Evolutionary conservation across 2,888 invertebrate species (phyloP).

Genomic region (Troides helena): DNA sequence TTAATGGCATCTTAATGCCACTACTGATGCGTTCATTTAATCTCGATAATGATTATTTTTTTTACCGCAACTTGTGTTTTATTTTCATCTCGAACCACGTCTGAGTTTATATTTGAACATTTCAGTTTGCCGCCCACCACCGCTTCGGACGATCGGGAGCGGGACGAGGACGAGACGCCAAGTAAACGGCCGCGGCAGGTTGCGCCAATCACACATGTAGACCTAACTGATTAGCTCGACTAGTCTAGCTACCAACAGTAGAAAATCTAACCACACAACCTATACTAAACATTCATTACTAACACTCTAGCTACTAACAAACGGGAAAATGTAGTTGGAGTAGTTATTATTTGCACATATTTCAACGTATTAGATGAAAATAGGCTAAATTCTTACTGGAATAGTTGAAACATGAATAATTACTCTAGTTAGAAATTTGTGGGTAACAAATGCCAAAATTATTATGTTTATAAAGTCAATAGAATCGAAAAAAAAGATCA

Average conservation of each 20-base stretch:
- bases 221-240: slow-evolving; percentile 63
- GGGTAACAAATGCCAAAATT: too few relatives aligned
- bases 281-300: neutral
- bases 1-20: too few relatives aligned
- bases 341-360: neutral
- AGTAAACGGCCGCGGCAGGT: slow-evolving; percentile 78
- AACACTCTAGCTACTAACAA: slow-evolving; percentile 2
- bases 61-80: too few relatives aligned
- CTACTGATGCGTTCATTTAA: too few relatives aligned
- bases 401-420: too few relatives aligned
- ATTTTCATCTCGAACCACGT: too few relatives aligned
- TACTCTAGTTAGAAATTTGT: too few relatives aligned
- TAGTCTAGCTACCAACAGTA: slow-evolving; percentile 29
- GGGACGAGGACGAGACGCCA: slow-evolving; percentile 66
- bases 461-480: too few relatives aligned
- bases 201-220: slow-evolving; percentile 57
- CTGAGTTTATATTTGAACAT: slow-evolving; percentile 19
- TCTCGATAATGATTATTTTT: too few relatives aligned
- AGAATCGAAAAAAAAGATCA: too few relatives aligned
- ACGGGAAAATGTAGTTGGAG: neutral
- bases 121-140: slow-evolving; percentile 63
- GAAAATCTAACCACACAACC: slow-evolving; percentile 18
- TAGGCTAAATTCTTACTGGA: neutral
- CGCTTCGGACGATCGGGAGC: slow-evolving; percentile 56
- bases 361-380: neutral